Evolutionary conservation across 1,140 invertebrate species (phyloP).

Genomic region (Hyles euphorbiae): DNA sequence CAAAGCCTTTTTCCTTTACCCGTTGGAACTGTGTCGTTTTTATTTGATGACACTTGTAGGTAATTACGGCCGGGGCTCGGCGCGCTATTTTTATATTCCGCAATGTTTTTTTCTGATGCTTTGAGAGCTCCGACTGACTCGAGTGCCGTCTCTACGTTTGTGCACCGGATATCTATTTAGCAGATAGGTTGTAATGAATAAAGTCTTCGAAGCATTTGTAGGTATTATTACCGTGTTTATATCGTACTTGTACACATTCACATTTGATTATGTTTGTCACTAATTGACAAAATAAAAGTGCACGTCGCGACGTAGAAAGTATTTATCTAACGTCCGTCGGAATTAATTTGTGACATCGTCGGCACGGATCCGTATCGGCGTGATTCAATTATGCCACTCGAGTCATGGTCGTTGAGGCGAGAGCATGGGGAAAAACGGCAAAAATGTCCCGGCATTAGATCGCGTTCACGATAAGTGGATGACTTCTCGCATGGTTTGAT

Average conservation of each 20-base stretch:
- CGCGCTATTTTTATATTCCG: conserved; percentile 1
- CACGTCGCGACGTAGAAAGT: conserved; percentile 7
- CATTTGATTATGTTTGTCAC: not conserved
- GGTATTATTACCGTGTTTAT: not conserved
- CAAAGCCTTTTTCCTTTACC: conserved; percentile 45
- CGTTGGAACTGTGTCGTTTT: conserved; percentile 37
- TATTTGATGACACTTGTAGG: conserved; percentile 50
- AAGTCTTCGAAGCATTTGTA: too few species aligned
- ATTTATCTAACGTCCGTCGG: conserved; percentile 42
- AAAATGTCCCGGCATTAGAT: conserved; percentile 66
- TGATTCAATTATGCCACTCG: conserved; percentile 71
- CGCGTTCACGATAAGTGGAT: conserved; percentile 68
- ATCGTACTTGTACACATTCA: not conserved
- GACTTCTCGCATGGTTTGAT: conserved; percentile 67
- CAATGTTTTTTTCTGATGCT: conserved; percentile 7
- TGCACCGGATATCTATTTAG: too few species aligned
- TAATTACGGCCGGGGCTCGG: conserved; percentile 36
- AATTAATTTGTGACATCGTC: conserved; percentile 59
- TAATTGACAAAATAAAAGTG: not conserved
- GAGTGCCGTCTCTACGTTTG: too few species aligned
- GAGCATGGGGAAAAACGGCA: conserved; percentile 68
- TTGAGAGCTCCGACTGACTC: too few species aligned
- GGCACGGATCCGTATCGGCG: conserved; percentile 26
- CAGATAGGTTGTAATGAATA: too few species aligned
- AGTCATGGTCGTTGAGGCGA: conserved; percentile 52